A percentile compares a stretch with the other conserved stretches of the same genome.
Evolutionary conservation across 2,113 vertebrate genomes (phyloP).

Genomic region (Tupaia chinensis): DNA sequence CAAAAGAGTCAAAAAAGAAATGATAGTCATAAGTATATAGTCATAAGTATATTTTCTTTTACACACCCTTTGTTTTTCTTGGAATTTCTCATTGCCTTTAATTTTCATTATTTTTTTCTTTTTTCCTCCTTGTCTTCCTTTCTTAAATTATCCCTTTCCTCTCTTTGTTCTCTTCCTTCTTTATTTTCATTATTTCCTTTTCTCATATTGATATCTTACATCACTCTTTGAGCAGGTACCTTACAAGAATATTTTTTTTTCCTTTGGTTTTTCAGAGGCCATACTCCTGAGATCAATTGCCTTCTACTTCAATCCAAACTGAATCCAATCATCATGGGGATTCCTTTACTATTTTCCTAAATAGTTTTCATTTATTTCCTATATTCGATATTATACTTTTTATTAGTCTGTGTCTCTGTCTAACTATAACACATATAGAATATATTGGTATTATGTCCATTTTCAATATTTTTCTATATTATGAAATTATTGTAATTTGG

Average conservation of each 20-base stretch:
- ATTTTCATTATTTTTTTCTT: neutral
- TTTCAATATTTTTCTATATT: neutral
- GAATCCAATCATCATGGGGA: neutral
- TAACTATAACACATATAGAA: neutral
- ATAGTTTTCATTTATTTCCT: neutral
- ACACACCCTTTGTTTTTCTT: neutral
- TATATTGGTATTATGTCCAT: neutral
- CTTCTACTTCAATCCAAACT: neutral
- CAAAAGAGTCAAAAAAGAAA: neutral
- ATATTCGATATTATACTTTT: neutral
- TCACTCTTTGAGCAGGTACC: neutral
- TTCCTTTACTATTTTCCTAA: neutral
- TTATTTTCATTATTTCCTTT: neutral
- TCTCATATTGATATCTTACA: neutral
- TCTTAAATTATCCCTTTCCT: too few relatives aligned
- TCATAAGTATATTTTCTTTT: neutral
- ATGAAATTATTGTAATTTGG: neutral
- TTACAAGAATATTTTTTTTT: neutral
- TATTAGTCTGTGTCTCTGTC: neutral
- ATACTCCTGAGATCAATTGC: neutral
- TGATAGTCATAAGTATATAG: neutral
- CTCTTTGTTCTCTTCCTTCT: neutral
- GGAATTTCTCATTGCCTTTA: neutral
- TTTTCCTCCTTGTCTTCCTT: rapidly evolving
- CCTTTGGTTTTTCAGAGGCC: neutral